Evolutionary conservation across 2,113 vertebrate genomes (phyloP).

Genomic region (Ceyx cyanopectus): DNA sequence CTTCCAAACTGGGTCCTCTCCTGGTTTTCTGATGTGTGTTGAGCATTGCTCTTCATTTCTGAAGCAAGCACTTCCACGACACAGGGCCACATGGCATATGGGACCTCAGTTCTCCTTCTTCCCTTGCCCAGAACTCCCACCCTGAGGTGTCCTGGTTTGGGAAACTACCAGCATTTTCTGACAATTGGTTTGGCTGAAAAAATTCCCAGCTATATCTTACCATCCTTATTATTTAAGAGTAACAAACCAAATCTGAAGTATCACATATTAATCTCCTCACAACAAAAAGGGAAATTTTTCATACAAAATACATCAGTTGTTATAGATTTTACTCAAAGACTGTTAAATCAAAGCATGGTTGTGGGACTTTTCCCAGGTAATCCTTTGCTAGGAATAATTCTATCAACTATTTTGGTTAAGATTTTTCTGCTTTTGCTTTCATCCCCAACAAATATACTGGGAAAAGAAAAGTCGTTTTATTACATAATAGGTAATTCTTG

Average conservation of each 20-base stretch:
- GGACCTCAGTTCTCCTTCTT: neutral
- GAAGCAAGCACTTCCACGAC: neutral
- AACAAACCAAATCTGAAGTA: neutral
- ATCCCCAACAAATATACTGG: neutral
- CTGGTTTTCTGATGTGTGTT: neutral
- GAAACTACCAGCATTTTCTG: neutral
- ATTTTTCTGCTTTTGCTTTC: neutral
- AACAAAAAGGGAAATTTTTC: neutral
- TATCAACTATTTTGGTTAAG: neutral
- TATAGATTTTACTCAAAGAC: neutral
- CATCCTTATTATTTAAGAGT: neutral
- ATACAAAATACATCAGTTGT: neutral
- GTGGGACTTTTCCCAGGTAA: neutral
- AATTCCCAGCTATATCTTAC: neutral
- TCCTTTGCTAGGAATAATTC: neutral
- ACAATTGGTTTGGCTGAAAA: neutral
- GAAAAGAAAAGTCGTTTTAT: neutral
- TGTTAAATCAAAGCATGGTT: neutral
- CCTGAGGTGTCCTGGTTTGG: fast-evolving
- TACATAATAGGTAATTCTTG: neutral
- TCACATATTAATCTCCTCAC: neutral
- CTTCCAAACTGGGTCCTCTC: neutral
- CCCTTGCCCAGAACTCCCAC: neutral
- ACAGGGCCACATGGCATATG: fast-evolving
- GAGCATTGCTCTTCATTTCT: neutral